phyloP scores from a whole-genome alignment of 2,113 vertebrate genomes.

The Menidia beryllina region DNA sequence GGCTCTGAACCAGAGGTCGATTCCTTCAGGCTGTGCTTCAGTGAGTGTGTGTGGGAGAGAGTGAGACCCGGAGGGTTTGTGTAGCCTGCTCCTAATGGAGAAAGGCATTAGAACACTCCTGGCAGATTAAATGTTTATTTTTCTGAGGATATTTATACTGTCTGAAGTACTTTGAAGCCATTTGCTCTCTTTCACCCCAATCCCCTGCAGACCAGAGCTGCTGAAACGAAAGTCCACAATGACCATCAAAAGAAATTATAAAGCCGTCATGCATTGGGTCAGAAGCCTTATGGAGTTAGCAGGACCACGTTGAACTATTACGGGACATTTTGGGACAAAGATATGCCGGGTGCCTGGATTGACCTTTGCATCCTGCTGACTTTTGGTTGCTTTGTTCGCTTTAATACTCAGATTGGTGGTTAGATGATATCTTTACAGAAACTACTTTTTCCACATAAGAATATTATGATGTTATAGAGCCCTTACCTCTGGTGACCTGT shows the following conservation, averaged over 20 bases:
- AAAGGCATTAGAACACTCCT: conserved; percentile 59
- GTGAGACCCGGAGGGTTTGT: conserved; percentile 25
- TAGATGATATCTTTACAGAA: too few relatives aligned
- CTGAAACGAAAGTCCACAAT: conserved; percentile 9
- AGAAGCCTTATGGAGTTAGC: conserved; percentile 4
- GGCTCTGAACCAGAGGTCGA: conserved; percentile 42
- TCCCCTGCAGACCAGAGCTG: conserved; percentile 37
- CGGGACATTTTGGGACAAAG: not conserved
- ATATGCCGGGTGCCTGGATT: not conserved
- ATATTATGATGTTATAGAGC: too few relatives aligned
- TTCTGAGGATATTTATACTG: conserved; percentile 71
- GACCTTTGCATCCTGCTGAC: not conserved
- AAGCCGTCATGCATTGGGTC: conserved; percentile 12
- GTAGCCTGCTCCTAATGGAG: conserved; percentile 54
- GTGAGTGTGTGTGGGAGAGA: conserved; percentile 20
- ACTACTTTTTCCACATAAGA: too few relatives aligned
- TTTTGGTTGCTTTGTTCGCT: conserved; percentile 12
- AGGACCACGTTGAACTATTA: not conserved
- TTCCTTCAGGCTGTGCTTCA: conserved; percentile 27
- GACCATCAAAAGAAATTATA: conserved; percentile 33
- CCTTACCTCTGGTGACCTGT: too few relatives aligned
- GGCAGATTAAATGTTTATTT: conserved; percentile 76
- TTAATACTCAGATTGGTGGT: not conserved
- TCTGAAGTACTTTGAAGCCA: conserved; percentile 70
- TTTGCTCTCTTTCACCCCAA: conserved; percentile 65